phyloP scores from a whole-genome alignment of 2,113 vertebrate genomes.

The Delphinapterus leucas region DNA sequence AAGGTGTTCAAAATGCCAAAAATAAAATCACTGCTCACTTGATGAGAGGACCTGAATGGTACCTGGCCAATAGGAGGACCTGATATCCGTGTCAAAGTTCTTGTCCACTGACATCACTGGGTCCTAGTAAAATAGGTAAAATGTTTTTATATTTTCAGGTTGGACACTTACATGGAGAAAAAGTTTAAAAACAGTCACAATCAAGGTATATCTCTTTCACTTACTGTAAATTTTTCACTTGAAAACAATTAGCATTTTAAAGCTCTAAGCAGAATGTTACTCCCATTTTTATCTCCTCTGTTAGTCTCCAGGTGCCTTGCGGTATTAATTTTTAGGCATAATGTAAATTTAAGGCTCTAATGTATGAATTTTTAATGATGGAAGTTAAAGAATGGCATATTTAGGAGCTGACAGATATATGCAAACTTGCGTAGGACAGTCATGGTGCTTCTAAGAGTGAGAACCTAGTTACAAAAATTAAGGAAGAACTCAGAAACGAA shows the following conservation, averaged over 20 bases:
- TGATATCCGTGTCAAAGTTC: constrained; percentile 27
- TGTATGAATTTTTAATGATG: constrained; percentile 52
- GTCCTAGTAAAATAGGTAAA: neutral
- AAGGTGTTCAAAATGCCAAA: constrained; percentile 57
- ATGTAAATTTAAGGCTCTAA: constrained; percentile 37
- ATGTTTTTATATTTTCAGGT: constrained; percentile 6
- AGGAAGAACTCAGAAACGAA: constrained; percentile 61
- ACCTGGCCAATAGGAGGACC: neutral
- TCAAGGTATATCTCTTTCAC: neutral
- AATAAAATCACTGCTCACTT: constrained; percentile 23
- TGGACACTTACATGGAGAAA: neutral
- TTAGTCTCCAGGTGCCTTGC: neutral
- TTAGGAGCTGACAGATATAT: constrained; percentile 57
- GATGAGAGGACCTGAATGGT: neutral
- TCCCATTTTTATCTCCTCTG: neutral
- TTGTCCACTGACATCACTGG: neutral
- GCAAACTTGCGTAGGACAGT: constrained; percentile 53
- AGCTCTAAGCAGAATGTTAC: neutral
- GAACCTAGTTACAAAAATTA: constrained; percentile 67
- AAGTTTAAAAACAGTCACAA: neutral
- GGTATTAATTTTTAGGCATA: constrained; percentile 52
- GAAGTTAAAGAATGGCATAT: constrained; percentile 51
- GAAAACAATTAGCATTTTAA: constrained; percentile 25
- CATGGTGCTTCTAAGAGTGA: constrained; percentile 34
- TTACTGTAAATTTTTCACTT: neutral